Evolutionary conservation across 2,888 invertebrate species (phyloP).

Genomic region (Agonum fuliginosum): DNA sequence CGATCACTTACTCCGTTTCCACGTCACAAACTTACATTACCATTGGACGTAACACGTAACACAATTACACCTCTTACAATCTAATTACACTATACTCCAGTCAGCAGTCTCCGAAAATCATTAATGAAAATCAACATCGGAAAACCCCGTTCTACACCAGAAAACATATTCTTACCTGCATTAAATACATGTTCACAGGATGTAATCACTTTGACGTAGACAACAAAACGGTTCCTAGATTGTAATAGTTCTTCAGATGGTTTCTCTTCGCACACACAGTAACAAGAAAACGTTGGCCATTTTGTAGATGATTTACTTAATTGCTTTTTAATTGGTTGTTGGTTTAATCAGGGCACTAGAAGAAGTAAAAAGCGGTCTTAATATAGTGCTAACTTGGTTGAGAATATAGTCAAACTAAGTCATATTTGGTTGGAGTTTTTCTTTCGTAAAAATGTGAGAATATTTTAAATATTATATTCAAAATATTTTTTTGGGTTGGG

Average conservation of each 20-base stretch:
- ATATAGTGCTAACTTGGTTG: background rate
- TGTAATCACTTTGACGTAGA: constrained; percentile 35
- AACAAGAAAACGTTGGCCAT: constrained; percentile 16
- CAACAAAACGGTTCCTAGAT: background rate
- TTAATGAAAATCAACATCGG: background rate
- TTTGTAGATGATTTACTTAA: constrained; percentile 2
- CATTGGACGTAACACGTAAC: background rate
- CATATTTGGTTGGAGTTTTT: constrained; percentile 30
- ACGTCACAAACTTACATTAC: background rate
- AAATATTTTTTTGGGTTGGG: background rate
- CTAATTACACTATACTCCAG: background rate
- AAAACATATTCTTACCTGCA: constrained; percentile 49
- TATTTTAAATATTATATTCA: background rate
- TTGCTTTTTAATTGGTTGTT: constrained; percentile 14
- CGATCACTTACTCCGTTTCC: too few species aligned
- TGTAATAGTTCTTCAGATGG: constrained; percentile 41
- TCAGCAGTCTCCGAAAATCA: background rate
- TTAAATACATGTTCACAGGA: constrained; percentile 51
- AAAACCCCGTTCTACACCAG: background rate
- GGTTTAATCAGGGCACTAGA: constrained; percentile 34
- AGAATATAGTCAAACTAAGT: background rate
- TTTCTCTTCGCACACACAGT: constrained; percentile 40
- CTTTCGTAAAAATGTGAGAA: background rate
- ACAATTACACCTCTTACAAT: background rate
- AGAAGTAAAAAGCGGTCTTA: background rate